Base-by-base conservation (phyloP, 2,113 vertebrate species). In the Gyps fulvus region DNA sequence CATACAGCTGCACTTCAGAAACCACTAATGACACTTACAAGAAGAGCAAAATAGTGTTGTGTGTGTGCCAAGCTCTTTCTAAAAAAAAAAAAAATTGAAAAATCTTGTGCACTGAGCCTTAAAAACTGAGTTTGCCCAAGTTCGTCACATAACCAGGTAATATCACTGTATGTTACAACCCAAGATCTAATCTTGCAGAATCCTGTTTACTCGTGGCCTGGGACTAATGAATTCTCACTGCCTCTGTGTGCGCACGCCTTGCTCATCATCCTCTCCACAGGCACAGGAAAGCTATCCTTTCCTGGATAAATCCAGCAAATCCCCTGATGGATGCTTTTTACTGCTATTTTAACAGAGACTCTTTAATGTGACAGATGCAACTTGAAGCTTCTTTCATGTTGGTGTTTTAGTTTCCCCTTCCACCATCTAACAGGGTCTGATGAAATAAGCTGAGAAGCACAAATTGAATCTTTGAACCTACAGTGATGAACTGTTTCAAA, bases 331-430 rank as follows among this genome's bases (percentile, higher is more conserved):
- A 83, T 83, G n/a, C 3, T 80, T 93, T 96, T 87, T 63, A 81
- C 50, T 31, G 25, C 22, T 58, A 76, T 93, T 95, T 95, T 83
- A 86, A 80, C 42, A 45, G 50, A 78, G 34, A 67, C 20, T 89
- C 66, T 97, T 95, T 89, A 94, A 91, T 87, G 82, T 95, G 81
- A 93, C 94, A 92, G 78, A 55, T 86, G 62, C 66, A 94, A 47
- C 66, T 55, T 73, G 67, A 87, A 91, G 62, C 25, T 88, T 72
- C 74, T 95, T 97, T 96, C 47, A 86, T 86, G 71, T 76, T 69
- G 27, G 11, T 2, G 1, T 83, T 87, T 89, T 76, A 87, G 43
- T 57, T 85, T 86, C 19, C 10, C 36, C 10, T 93, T 79, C 82
- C 50, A 50, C 40, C 31, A 25, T 61, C 62, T 81, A 85, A 83